A percentile compares a stretch with the other conserved stretches of the same genome.
Evolutionary conservation across 2,888 invertebrate genomes (phyloP).

Genomic region (Cerceris ruficornis): DNA sequence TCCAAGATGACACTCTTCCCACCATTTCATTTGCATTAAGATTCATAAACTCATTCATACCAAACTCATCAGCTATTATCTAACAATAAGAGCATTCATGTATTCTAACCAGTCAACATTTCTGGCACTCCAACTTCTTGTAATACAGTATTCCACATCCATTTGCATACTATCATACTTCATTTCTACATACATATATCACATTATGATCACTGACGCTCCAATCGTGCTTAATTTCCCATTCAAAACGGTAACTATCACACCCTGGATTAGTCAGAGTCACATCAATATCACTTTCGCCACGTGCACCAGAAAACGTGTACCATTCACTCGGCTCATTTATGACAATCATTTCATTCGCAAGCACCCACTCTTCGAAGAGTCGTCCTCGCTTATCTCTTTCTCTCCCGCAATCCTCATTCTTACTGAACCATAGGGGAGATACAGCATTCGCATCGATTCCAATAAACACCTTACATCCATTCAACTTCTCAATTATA

Average conservation of each 20-base stretch:
- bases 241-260: slow-evolving; percentile 6
- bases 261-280: slow-evolving; percentile 1
- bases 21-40: background rate
- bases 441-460: slow-evolving; percentile 4
- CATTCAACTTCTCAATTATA: background rate
- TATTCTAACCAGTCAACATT: slow-evolving; percentile 16
- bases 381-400: background rate
- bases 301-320: slow-evolving; percentile 22
- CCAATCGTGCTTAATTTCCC: background rate
- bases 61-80: background rate
- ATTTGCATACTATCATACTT: too few species aligned
- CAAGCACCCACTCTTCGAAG: slow-evolving; percentile 26
- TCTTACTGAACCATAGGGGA: background rate
- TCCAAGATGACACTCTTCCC: too few species aligned
- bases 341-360: slow-evolving; percentile 34
- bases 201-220: too few species aligned
- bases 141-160: too few species aligned
- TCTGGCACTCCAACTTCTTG: background rate
- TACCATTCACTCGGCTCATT: slow-evolving; percentile 44
- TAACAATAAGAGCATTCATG: background rate
- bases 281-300: slow-evolving; percentile 3
- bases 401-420: background rate
- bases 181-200: too few species aligned
- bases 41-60: background rate
- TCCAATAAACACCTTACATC: background rate